Conservation (phyloP, 1,140 invertebrate genomes). For the Trachymyrmex septentrionalis region DNA sequence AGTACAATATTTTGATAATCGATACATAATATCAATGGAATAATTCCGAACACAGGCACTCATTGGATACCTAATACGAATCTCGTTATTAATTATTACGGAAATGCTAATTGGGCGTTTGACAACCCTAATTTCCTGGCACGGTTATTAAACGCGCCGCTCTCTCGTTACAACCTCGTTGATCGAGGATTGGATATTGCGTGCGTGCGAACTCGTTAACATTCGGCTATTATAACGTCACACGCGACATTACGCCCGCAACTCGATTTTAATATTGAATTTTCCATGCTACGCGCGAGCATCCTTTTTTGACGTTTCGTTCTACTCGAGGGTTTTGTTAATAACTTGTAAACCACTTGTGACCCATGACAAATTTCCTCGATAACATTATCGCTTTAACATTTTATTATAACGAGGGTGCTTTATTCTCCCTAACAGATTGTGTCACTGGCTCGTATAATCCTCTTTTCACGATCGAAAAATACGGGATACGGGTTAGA, state of each 20-base stretch:
- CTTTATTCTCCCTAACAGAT: constrained; percentile 52
- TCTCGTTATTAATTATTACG: constrained; percentile 64
- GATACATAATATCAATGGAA: constrained; percentile 16
- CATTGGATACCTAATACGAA: not conserved
- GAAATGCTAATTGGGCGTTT: constrained; percentile 68
- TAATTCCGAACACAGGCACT: constrained; percentile 48
- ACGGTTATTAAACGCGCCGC: constrained; percentile 61
- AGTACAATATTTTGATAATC: constrained; percentile 48
- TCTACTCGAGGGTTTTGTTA: constrained; percentile 50
- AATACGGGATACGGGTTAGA: constrained; percentile 44
- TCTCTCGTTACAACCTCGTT: constrained; percentile 43
- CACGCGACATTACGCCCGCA: constrained; percentile 44
- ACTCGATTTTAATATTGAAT: constrained; percentile 64
- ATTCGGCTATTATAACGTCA: constrained; percentile 56
- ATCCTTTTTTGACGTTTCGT: constrained; percentile 57
- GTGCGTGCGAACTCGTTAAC: constrained; percentile 61
- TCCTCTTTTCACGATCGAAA: constrained; percentile 52
- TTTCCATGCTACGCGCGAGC: constrained; percentile 25
- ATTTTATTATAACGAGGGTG: constrained; percentile 62
- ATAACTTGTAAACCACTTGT: constrained; percentile 64
- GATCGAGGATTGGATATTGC: constrained; percentile 44
- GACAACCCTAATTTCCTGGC: constrained; percentile 65
- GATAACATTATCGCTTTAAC: constrained; percentile 66
- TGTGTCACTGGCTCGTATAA: constrained; percentile 54
- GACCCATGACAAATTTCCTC: constrained; percentile 58